Evolutionary conservation across 2,113 vertebrate genomes (phyloP), one percentile per base, ranked within the genome.

Genomic region (Athene cunicularia): DNA sequence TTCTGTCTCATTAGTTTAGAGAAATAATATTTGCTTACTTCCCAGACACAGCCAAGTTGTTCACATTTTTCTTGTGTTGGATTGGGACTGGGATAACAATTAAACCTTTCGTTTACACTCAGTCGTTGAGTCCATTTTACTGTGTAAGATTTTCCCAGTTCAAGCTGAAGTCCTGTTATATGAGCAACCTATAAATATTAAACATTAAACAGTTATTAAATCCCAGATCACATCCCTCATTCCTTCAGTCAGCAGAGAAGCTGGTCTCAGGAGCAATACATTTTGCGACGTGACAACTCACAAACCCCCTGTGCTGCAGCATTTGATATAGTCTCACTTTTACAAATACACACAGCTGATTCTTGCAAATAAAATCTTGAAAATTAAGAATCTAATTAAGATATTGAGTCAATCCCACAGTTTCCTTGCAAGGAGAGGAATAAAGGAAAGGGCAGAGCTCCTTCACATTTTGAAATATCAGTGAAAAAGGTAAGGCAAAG

Each of bases 61-160:
- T 55, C 32, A 58, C 96, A 97, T 10, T 18, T 89, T 55, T 94
- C 86, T 60, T 49, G 2, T 2, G 96, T 84, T n/a, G 72, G 12
- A 2, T 27, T 0, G 2, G 35, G 21, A 8, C 33, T 19, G 5
- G 97, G 98, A 37, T 96, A 50, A 80, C 98, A 98, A 50, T 96
- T 55, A 92, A 98, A 98, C 70, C 95, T 98, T 49, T 94, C 94
- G 5, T 53, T 66, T 45, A 79, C 2, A 16, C 0, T 89, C 3
- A 2, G 3, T 0, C 0, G 1, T 30, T 80, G 49, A 6, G 14
- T 33, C 98, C 98, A 98, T 8, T 8, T 2, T 9, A 98, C 6
- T 14, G 45, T 96, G 88, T 98, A 98, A 12, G 93, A 63, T 60
- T 80, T 93, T 39, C 98, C 98, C 50, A 98, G 86, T 13, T 62